Conservation (phyloP, 2,113 vertebrate genomes). For the Gobiocypris rarus region DNA sequence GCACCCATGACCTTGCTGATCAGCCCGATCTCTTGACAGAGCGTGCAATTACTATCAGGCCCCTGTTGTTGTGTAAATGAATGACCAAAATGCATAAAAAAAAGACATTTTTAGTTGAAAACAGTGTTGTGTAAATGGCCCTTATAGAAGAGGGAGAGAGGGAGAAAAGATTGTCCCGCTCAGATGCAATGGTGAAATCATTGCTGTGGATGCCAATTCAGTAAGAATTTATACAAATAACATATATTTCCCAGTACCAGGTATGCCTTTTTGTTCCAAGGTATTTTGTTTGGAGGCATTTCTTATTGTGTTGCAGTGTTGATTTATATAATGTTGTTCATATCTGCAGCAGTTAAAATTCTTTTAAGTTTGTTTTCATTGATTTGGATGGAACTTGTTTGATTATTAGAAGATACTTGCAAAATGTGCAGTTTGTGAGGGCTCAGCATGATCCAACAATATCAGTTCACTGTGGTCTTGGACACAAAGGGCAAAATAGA, state of each 20-base stretch:
- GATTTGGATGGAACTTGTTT: neutral
- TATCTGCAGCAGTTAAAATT: neutral
- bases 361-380: neutral
- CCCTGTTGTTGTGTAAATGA: too few relatives aligned
- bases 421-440: neutral
- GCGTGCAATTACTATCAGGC: too few relatives aligned
- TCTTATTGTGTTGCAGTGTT: neutral
- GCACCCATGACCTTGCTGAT: too few relatives aligned
- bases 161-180: neutral
- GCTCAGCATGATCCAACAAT: constrained; percentile 2
- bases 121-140: too few relatives aligned
- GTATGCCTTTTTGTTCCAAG: neutral
- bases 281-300: neutral
- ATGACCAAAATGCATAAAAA: too few relatives aligned
- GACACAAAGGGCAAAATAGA: neutral
- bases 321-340: neutral
- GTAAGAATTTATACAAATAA: neutral
- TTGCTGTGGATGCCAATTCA: neutral
- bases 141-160: neutral
- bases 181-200: neutral
- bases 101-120: too few relatives aligned
- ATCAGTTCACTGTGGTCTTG: neutral
- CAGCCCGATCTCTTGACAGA: too few relatives aligned
- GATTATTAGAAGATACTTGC: neutral
- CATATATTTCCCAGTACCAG: neutral